Evolutionary conservation across 2,113 vertebrate species (phyloP), one percentile per base, ranked within the genome.

Genomic region (Catharus bicknelli): DNA sequence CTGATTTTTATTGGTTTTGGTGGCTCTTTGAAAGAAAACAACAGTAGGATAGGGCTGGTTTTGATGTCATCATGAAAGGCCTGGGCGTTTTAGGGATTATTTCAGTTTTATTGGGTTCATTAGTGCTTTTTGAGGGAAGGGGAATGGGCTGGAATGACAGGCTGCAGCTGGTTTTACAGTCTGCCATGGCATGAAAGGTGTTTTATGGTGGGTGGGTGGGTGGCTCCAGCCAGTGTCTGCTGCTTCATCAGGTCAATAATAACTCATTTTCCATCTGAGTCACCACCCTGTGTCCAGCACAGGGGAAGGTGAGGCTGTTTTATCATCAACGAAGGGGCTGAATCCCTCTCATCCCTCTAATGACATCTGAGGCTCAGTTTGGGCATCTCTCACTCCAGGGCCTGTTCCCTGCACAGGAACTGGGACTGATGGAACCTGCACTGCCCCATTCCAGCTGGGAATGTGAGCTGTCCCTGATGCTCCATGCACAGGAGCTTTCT

Each of bases 201-300:
- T 97, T 98, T 97, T 97, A 97, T 94, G 90, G 97, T 88, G 91
- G 95, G 92, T 93, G 95, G 96, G 94, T 94, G 95, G 93, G 93
- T 93, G 94, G 91, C 93, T 96, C 90, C 96, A 95, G 82, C 84
- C 91, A 66, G 73, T 95, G 95, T 82, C 94, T 96, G 90, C 91
- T 83, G 18, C 68, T 92, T 83, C 95, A 96, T 85, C 66, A 94
- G 97, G 96, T 96, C 96, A 97, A 19, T 77, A 63, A 61, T 91
- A 95, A 95, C 94, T 93, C 92, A 90, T 95, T 95, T 89, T 93
- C 63, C 70, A 16, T 77, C 9, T 97, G 97, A 96, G 91, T 97
- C 97, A 97, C 78, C 78, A 10, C 64, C 70, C 89, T 27, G 45
- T 95, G 87, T 88, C 95, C 96, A 94, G 97, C 96, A 94, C 96